Evolutionary conservation across 2,797 vertebrate species (phyloP).

Genomic region (Pseudochaenichthys georgianus): DNA sequence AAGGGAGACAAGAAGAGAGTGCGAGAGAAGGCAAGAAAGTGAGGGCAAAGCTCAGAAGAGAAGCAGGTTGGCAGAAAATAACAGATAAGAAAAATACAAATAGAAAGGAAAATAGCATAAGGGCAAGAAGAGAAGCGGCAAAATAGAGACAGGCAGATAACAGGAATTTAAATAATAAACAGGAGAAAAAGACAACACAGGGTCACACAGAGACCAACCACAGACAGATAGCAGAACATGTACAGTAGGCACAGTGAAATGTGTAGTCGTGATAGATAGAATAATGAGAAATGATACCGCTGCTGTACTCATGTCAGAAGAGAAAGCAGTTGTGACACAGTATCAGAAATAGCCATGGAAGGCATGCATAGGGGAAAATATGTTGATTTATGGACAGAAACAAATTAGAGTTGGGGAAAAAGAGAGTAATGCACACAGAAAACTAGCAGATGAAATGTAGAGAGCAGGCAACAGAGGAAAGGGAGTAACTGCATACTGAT

Average conservation of each 20-base stretch:
- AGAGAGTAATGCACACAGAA: conserved; percentile 24
- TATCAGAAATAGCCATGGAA: conserved; percentile 18
- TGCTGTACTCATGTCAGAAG: conserved; percentile 26
- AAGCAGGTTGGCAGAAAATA: conserved; percentile 11
- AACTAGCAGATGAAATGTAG: not conserved
- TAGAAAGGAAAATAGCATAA: not conserved
- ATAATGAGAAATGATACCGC: conserved; percentile 20
- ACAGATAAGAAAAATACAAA: not conserved
- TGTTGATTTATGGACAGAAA: conserved; percentile 35
- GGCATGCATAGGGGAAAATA: conserved; percentile 42
- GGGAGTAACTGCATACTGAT: conserved; percentile 9
- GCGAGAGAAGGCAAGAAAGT: conserved; percentile 30
- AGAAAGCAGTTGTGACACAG: conserved; percentile 14
- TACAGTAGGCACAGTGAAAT: conserved; percentile 45
- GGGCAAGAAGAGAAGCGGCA: not conserved
- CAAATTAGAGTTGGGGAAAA: not conserved
- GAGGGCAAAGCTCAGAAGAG: conserved; percentile 12
- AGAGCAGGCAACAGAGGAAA: conserved; percentile 22
- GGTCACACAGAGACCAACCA: conserved; percentile 63
- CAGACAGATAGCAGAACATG: conserved; percentile 53
- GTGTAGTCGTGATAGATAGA: conserved; percentile 34
- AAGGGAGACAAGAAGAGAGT: conserved; percentile 1
- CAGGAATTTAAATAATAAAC: conserved; percentile 15
- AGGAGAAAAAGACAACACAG: conserved; percentile 55
- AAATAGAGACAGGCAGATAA: conserved; percentile 11